These are phyloP conservation scores for Salvelinus sp. DNA, from an alignment of 2,113 vertebrate genomes.

Conservation along the genomic window DNA sequence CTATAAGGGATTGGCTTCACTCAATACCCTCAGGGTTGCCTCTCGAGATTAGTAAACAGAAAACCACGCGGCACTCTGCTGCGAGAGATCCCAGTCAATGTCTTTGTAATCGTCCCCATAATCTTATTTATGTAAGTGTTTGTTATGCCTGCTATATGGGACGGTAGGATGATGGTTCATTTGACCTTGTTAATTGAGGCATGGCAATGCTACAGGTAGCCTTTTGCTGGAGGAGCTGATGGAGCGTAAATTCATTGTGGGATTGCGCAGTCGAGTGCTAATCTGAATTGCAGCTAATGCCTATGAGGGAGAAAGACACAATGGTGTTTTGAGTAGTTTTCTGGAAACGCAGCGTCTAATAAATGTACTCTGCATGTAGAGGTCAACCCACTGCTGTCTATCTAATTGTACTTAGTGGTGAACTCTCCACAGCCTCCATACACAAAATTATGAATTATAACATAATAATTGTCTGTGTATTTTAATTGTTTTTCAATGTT, in stretches of 20 bases:
- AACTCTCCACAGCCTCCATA: neutral
- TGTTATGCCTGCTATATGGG: neutral
- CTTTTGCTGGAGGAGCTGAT: no score
- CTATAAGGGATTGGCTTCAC: no score
- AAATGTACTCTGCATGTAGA: neutral
- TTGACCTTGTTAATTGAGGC: neutral
- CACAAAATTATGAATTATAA: neutral
- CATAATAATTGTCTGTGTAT: no score
- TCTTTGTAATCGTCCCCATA: slow-evolving; percentile 22
- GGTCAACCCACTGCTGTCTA: neutral
- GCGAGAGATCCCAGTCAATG: slow-evolving; percentile 24
- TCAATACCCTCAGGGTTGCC: slow-evolving; percentile 26
- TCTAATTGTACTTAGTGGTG: neutral
- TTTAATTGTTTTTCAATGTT: no score
- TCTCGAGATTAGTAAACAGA: slow-evolving; percentile 34
- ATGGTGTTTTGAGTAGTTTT: no score
- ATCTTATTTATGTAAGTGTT: slow-evolving; percentile 20
- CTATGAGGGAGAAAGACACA: no score
- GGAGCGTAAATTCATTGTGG: no score
- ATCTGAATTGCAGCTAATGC: no score
- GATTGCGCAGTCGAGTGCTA: no score
- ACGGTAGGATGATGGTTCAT: neutral
- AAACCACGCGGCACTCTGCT: neutral
- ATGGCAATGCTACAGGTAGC: no score
- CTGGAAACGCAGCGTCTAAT: no score